Base-by-base conservation (phyloP, 2,888 invertebrate species). In the Spodoptera picta region DNA sequence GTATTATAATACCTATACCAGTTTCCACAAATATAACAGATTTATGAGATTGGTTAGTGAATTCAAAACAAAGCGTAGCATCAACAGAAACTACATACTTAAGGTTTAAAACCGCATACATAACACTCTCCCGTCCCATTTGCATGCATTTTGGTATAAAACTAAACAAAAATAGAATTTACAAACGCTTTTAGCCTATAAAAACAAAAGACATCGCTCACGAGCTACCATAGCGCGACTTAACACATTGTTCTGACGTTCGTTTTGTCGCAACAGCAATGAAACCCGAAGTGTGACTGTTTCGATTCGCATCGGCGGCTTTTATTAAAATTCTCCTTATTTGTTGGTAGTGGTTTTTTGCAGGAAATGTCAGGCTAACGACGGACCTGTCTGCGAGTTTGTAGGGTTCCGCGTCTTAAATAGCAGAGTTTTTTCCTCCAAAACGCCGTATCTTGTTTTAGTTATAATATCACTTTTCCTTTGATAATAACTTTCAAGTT, bases 241-340 rank as follows among this genome's bases (percentile, higher is more conserved):
- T 67, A 78, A 69, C 72, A 73, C 83, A 83, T 87, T 89, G 88
- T 89, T 83, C 79, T 64, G 78, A 80, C 79, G 81, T 83, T 85
- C 87, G 81, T 85, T 87, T 87, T 87, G 86, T 84, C 84, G 75
- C 80, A 73, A 74, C 79, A 83, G 86, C 87, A 86, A 87, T 86
- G 86, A 87, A 76, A 74, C 61, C 60, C 67, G 49, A 64, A 76
- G 85, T 90, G 87, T 87, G 85, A 84, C 89, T 91, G 86, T 86
- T 85, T 70, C 69, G 87, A 87, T 85, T 86, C 89, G 82, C 85
- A 84, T 87, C 87, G 83, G 75, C 79, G 82, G 79, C 81, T 90
- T 91, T 90, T 90, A 90, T 88, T 89, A 89, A 90, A 90, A 90
- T 89, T 88, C 88, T 84, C 83, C 86, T 86, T 89, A 79, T 79